phyloP scores from a whole-genome alignment of 2,797 vertebrate species.

The Coreius guichenoti region DNA sequence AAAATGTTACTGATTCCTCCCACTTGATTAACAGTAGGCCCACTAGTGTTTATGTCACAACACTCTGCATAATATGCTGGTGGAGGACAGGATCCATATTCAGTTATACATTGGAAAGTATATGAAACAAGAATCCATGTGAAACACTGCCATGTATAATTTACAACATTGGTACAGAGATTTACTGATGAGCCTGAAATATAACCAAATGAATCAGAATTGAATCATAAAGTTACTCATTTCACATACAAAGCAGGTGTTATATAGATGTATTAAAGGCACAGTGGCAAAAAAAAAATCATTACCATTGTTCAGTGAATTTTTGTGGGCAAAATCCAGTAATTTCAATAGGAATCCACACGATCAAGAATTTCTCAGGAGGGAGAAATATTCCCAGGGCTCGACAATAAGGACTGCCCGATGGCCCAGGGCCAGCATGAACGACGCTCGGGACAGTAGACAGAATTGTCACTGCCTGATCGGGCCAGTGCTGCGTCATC shows the following conservation, averaged over 20 bases:
- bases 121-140: conserved; percentile 1
- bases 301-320: too few relatives aligned
- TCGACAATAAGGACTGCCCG: too few relatives aligned
- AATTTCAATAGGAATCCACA: background rate
- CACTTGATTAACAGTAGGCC: conserved; percentile 74
- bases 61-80: conserved; percentile 67
- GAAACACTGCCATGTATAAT: background rate
- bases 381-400: background rate
- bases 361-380: background rate
- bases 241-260: background rate
- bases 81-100: background rate
- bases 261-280: background rate
- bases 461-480: too few relatives aligned
- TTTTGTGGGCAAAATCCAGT: background rate
- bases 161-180: background rate
- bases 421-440: too few relatives aligned
- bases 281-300: background rate
- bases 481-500: too few relatives aligned
- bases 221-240: background rate
- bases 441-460: too few relatives aligned
- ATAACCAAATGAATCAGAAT: background rate
- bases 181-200: background rate
- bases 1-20: conserved; percentile 75
- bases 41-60: conserved; percentile 72
- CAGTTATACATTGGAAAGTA: conserved; percentile 21